These are phyloP conservation scores for Abrostola tripartita DNA, from an alignment of 2,888 invertebrate genomes.

Conservation along the genomic window DNA sequence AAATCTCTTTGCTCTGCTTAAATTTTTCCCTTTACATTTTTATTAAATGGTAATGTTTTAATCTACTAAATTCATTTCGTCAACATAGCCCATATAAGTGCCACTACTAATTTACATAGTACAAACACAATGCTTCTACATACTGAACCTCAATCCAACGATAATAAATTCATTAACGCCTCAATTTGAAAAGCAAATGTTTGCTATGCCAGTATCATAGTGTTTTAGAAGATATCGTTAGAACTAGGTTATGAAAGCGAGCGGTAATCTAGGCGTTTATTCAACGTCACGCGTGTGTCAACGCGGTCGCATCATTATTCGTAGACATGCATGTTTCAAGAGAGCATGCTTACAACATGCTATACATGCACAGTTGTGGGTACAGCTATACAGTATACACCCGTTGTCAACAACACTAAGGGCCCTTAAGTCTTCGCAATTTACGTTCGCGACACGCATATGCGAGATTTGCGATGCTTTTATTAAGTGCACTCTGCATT, in stretches of 20 bases:
- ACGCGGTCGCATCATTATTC: conserved; percentile 77
- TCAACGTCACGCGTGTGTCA: conserved; percentile 76
- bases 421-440: conserved; percentile 51
- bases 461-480: conserved; percentile 49
- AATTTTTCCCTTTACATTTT: too few species aligned
- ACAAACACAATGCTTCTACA: conserved; percentile 17
- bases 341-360: conserved; percentile 54
- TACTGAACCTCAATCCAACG: conserved; percentile 27
- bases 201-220: conserved; percentile 3
- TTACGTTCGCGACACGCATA: conserved; percentile 45
- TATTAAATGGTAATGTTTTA: too few species aligned
- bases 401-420: conserved; percentile 38
- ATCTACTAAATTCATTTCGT: too few species aligned
- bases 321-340: conserved; percentile 76
- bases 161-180: conserved; percentile 18
- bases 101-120: conserved; percentile 18
- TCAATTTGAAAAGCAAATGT: conserved; percentile 20
- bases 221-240: conserved; percentile 35
- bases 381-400: conserved; percentile 16
- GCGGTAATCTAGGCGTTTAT: conserved; percentile 71
- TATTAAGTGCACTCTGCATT: conserved; percentile 46
- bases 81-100: too few species aligned
- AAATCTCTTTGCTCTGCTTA: too few species aligned
- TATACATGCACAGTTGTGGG: conserved; percentile 4
- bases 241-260: conserved; percentile 48